Evolutionary conservation across 2,113 vertebrate genomes (phyloP), one percentile per base, ranked within the genome.

Genomic region (Lampris incognitus): DNA sequence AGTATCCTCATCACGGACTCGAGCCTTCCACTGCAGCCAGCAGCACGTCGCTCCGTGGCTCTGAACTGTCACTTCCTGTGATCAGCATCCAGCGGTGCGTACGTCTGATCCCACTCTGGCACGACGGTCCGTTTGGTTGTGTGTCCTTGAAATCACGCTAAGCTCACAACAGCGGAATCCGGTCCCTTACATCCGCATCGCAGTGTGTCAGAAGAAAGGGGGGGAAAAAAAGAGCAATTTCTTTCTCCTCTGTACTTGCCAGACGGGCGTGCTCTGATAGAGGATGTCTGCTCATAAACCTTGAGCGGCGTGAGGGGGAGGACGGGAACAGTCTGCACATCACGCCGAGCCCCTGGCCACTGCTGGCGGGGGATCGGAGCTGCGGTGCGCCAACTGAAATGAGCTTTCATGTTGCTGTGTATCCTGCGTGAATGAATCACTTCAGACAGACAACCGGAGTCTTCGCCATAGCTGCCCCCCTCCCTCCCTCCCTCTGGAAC

Each of bases 301-400:
- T 51, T 1, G 39, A 62, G 46, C 54, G 50, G n/a, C 40, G 49
- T 38, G 52, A 78, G 74, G 24, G 9, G 39, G 24, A 56, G 67
- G 69, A 54, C 54, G 40, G 68, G 44, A 82, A 77, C 69, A 72
- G 11, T 71, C 36, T 79, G 74, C 62, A 64, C 39, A 52, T 8
- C 59, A 68, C 63, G 8, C 50, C 36, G 56, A 54, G 70, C 46
- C 77, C 10, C 58, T 44, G 57, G 57, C 67, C 65, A n/a, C 52
- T 4, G 46, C 68, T 75, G 69, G 73, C 76, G 69, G 44, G 49
- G 1, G 11, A 65, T 74, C 54, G 74, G 74, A 50, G 66, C 64
- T 52, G 38, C 42, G 36, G 41, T 36, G 71, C 9, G 9, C 40
- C 50, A 64, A 78, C 57, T n/a, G 38, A 66, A 9, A 64, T 58